phyloP scores from a whole-genome alignment of 2,888 invertebrate genomes.

The Strigamia maritima region DNA sequence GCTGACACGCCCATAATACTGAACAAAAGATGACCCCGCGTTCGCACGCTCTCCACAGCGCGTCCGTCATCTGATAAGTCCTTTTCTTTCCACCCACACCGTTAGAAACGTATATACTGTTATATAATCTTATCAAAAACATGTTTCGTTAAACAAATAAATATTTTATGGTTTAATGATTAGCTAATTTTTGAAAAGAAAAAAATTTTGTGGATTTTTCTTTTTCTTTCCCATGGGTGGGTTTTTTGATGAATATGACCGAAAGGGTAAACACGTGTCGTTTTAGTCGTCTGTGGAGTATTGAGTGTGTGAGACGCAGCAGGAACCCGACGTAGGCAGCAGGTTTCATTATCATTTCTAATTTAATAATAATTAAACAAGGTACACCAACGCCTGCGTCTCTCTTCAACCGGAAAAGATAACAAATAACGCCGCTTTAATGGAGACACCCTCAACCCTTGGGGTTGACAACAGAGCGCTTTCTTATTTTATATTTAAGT shows the following conservation, averaged over 20 bases:
- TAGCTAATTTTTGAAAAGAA: too few relatives aligned
- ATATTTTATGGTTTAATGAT: background rate
- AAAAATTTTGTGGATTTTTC: background rate
- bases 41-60: constrained; percentile 2
- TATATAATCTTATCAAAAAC: background rate
- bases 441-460: constrained; percentile 32
- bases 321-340: constrained; percentile 5
- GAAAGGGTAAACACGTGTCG: background rate
- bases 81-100: background rate
- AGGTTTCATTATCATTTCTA: constrained; percentile 25
- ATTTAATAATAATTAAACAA: constrained; percentile 36
- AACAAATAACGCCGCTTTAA: constrained; percentile 38
- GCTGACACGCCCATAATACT: constrained; percentile 6
- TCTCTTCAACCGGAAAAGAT: constrained; percentile 31
- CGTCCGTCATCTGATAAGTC: background rate
- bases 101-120: background rate
- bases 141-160: background rate
- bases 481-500: background rate
- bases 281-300: background rate
- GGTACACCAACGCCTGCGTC: background rate
- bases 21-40: background rate
- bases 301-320: background rate
- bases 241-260: background rate
- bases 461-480: background rate
- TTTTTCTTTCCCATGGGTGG: background rate